Base-by-base conservation (phyloP, 2,113 vertebrate genomes). In the Equus przewalskii region DNA sequence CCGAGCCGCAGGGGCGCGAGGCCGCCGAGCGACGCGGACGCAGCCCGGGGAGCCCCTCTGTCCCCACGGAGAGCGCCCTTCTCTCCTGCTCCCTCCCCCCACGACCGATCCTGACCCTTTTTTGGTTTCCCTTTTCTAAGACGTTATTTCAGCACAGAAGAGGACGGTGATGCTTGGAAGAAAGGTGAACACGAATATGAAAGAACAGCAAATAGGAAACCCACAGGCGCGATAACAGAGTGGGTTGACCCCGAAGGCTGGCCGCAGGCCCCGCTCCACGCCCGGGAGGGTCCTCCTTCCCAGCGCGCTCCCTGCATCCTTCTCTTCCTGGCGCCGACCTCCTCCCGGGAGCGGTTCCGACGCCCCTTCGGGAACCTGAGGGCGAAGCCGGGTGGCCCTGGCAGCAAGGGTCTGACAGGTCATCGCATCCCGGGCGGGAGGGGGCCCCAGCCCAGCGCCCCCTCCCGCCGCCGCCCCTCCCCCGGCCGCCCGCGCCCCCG, bases 401-500 rank as follows among this genome's bases (percentile, higher is more conserved):
- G 72, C 87, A 2, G 41, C 30, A 22, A 28, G 21, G 44, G 18
- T 30, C 33, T 5, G 64, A 86, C 73, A 14, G 60, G 73, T 65
- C 44, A 16, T 58, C 9, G 30, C 72, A 51, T 64, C 54, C 6
- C 51, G 22, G 62, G 72, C 51, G 2, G n/a, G 22, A 18, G 88
- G 60, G 60, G 46, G 16, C 49, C 41, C 54, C 41, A 1, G 62
- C 60, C 62, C 62, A 5, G 82, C 64, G 82, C 49, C 75, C 60
- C n/a, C 9, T 13, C 51, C 79, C 36, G 3, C 14, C 36, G 36
- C 36, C 36, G 36, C 36, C 36, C 36, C 36, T 41, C 36, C 36
- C 69, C 46, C n/a, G 49, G 26, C 72, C 60, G 22, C 60, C 51
- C 21, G 76, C 88, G 92, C 89, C 97, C 95, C 73, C 1, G 51